phyloP scores from a whole-genome alignment of 1,140 invertebrate genomes.

The Varroa destructor region DNA sequence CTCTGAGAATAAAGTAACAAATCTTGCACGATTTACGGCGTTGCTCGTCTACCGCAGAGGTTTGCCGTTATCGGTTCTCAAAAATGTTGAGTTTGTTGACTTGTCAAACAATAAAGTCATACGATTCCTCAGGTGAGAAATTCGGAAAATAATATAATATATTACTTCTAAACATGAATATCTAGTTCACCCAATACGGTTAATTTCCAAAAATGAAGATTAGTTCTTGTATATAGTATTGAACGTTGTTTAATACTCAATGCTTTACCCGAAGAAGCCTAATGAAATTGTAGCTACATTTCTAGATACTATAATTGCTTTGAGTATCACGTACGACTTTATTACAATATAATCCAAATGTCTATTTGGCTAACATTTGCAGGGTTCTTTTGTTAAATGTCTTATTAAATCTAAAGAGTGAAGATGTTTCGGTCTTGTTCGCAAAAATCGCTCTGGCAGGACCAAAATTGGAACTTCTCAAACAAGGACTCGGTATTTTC shows the following conservation, averaged over 20 bases:
- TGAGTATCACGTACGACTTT: too few relatives aligned
- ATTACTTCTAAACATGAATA: neutral
- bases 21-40: constrained; percentile 63
- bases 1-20: constrained; percentile 51
- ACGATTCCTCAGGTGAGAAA: constrained; percentile 19
- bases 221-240: too few relatives aligned
- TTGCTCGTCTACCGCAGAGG: constrained; percentile 65
- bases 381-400: constrained; percentile 56
- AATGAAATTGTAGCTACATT: too few relatives aligned
- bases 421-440: constrained; percentile 52
- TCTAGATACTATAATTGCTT: too few relatives aligned
- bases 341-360: too few relatives aligned
- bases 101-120: constrained; percentile 3
- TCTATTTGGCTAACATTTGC: constrained; percentile 41
- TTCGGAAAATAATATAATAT: neutral
- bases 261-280: too few relatives aligned
- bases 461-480: constrained; percentile 54
- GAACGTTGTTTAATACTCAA: too few relatives aligned
- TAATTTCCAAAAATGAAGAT: too few relatives aligned
- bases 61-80: constrained; percentile 66
- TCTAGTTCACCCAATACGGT: too few relatives aligned
- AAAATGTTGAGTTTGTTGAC: constrained; percentile 47
- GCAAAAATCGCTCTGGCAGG: constrained; percentile 49
- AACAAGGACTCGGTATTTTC: constrained; percentile 61
- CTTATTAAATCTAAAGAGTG: constrained; percentile 49